These are phyloP conservation scores for Siderastrea radians DNA, from an alignment of 92 coral and sea anemone species.

Conservation along the genomic window DNA sequence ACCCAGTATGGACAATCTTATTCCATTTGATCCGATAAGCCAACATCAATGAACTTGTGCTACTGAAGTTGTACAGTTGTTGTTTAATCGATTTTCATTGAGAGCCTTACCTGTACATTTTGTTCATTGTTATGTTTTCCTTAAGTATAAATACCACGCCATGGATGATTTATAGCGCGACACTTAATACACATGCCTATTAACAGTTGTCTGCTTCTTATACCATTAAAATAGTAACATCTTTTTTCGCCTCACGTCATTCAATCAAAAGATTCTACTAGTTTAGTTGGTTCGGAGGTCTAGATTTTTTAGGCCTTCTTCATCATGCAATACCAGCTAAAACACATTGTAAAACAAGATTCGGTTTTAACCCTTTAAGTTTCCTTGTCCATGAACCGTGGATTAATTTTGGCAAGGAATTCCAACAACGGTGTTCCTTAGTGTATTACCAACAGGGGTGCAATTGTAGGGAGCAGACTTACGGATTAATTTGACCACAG, in stretches of 20 bases:
- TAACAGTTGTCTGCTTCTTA: slow-evolving; percentile 10
- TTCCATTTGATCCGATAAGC: background rate
- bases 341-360: background rate
- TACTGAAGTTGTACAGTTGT: background rate
- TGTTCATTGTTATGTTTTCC: slow-evolving; percentile 25
- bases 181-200: slow-evolving; percentile 11
- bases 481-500: slow-evolving; percentile 47
- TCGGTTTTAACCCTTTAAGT: background rate
- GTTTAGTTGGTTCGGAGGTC: background rate
- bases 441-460: slow-evolving; percentile 60
- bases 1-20: background rate
- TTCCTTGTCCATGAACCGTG: background rate
- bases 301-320: background rate
- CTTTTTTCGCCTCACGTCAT: background rate
- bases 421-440: slow-evolving; percentile 62
- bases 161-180: slow-evolving; percentile 7
- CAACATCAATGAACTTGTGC: background rate
- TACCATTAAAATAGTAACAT: slow-evolving; percentile 2
- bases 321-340: background rate
- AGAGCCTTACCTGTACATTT: background rate
- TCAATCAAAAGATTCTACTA: background rate
- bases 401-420: slow-evolving; percentile 41
- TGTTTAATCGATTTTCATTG: background rate
- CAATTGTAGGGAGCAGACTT: slow-evolving; percentile 52
- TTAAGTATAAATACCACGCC: background rate